Conservation (phyloP, 2,888 invertebrate species). For the Chymomyza fuscimana region DNA sequence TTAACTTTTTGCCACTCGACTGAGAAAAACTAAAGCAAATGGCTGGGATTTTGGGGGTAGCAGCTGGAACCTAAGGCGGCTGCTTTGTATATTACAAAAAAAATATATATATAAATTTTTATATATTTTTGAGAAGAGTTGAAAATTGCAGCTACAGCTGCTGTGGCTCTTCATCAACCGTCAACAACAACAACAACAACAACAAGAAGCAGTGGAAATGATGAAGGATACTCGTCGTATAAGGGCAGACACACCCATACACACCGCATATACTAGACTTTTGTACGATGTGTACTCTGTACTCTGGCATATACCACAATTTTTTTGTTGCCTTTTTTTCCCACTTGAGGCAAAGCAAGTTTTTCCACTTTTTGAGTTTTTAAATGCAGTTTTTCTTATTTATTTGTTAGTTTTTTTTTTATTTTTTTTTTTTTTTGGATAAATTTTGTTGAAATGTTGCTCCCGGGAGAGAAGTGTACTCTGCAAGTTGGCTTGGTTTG, state of each 20-base stretch:
- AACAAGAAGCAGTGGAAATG: constrained; percentile 45
- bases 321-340: constrained; percentile 34
- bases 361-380: constrained; percentile 58
- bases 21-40: constrained; percentile 48
- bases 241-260: constrained; percentile 28
- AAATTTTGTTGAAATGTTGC: not conserved
- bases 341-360: constrained; percentile 52
- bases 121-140: constrained; percentile 27
- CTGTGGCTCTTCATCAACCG: constrained; percentile 58
- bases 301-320: constrained; percentile 40
- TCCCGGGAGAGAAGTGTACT: not conserved
- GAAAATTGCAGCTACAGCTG: constrained; percentile 38
- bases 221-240: constrained; percentile 55
- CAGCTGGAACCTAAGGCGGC: not conserved
- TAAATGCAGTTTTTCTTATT: constrained; percentile 40
- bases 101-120: constrained; percentile 10
- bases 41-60: not conserved
- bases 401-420: constrained; percentile 9
- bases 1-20: constrained; percentile 74
- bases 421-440: constrained; percentile 17
- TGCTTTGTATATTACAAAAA: constrained; percentile 7
- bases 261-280: not conserved
- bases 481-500: not conserved
- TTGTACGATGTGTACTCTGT: constrained; percentile 20
- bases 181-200: constrained; percentile 40